phyloP scores from a whole-genome alignment of 2,113 vertebrate genomes.

The Chlorocebus sabaeus region DNA sequence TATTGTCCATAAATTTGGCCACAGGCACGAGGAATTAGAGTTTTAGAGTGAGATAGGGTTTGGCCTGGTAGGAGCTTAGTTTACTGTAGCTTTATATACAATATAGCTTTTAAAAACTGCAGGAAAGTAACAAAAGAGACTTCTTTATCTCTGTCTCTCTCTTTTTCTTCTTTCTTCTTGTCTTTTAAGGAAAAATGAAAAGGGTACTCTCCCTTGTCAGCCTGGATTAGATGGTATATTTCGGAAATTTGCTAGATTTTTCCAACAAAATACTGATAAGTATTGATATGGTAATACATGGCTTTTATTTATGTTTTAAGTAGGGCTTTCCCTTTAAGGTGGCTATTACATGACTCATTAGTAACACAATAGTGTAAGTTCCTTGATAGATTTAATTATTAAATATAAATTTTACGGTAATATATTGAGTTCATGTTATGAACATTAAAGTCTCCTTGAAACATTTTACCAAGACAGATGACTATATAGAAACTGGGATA shows the following conservation, averaged over 20 bases:
- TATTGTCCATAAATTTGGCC: neutral
- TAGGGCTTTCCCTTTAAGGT: neutral
- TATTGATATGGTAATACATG: neutral
- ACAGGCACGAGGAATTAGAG: neutral
- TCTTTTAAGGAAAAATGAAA: conserved; percentile 12
- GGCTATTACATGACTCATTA: neutral
- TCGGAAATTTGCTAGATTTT: neutral
- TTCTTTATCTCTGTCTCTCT: neutral
- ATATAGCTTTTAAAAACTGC: neutral
- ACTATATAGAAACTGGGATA: neutral
- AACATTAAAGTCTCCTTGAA: neutral
- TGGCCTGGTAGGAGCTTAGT: neutral
- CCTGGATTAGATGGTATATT: neutral
- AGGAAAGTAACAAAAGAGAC: neutral
- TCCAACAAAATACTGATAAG: neutral
- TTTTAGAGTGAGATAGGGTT: neutral
- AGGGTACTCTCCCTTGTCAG: neutral
- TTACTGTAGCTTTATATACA: neutral
- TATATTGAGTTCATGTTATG: conserved; percentile 8
- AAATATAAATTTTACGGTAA: conserved; percentile 33
- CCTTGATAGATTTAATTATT: neutral
- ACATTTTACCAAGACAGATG: conserved; percentile 6
- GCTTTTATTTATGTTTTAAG: neutral
- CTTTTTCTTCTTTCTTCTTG: no score
- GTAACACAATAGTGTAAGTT: conserved; percentile 23